Base-by-base conservation (phyloP, 2,113 vertebrate species). In the Prionailurus viverrinus region DNA sequence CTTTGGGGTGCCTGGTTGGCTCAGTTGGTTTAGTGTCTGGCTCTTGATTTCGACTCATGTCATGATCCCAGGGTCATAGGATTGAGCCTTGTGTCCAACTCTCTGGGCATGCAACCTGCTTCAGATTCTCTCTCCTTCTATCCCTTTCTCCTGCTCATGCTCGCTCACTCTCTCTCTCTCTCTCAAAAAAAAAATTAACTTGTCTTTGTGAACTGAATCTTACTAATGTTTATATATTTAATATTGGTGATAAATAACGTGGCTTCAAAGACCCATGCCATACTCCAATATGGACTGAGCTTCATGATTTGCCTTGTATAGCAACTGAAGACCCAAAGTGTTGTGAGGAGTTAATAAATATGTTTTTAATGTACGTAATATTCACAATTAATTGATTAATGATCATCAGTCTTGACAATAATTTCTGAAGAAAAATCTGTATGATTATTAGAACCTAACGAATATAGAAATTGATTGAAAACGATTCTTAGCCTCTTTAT, bases 371-470 rank as follows among this genome's bases (percentile, higher is more conserved):
- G 39, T 10, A 61, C 5, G 78, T 76, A 68, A 48, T 94, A 71
- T 45, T 93, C 33, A 68, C 65, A 51, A 7, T 68, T 83, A 73
- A 66, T 25, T 92, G 12, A 84, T 68, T 89, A 55, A 36, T 93
- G 39, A 39, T 91, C 53, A 82, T 78, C 21, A 39, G 3, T 89
- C 71, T 68, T 86, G 51, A 85, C 18, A 65, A 39, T 87, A 55
- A 73, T 87, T 93, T 93, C 71, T 93, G 23, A 82, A 94, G 87
- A 33, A 96, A 84, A 92, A 58, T 83, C 15, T 61, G 68, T 69
- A 45, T 65, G 45, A 63, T 78, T 66, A 36, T 89, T 66, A 94
- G 48, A 89, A 91, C 71, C 61, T 69, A 71, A 73, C 2, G 5
- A 78, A 92, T 84, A 68, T 12, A n/a, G 23, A 85, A 85, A 76